Evolutionary conservation across 2,888 invertebrate genomes (phyloP).

Genomic region (Cataglyphis albicans): DNA sequence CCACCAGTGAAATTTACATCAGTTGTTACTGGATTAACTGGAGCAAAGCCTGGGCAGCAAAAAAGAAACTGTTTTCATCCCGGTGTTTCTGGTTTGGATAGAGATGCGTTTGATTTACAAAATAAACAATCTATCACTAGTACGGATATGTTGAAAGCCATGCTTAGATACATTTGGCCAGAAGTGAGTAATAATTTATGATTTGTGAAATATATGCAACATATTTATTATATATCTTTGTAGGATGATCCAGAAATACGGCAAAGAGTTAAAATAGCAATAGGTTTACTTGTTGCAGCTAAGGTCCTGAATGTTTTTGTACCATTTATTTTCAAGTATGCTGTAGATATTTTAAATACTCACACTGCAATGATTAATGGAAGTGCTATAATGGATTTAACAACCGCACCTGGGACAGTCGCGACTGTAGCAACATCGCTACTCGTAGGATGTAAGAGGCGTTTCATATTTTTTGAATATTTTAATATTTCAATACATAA

Average conservation of each 20-base stretch:
- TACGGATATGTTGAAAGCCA: conserved; percentile 93
- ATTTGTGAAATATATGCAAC: conserved; percentile 62
- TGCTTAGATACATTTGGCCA: conserved; percentile 98
- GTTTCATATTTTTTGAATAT: conserved; percentile 1
- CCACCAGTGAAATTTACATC: conserved; percentile 79
- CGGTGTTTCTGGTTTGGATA: conserved; percentile 91
- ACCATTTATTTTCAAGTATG: conserved; percentile 98
- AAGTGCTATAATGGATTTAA: conserved; percentile 90
- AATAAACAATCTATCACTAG: conserved; percentile 89
- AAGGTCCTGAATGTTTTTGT: conserved; percentile 96
- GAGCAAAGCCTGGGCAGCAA: conserved; percentile 86
- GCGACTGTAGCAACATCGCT: conserved; percentile 93
- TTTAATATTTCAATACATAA: background rate
- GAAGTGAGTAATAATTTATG: conserved; percentile 88
- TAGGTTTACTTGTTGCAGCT: conserved; percentile 92
- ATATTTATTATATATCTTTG: conserved; percentile 39
- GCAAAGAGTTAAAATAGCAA: conserved; percentile 93
- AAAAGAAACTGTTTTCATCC: conserved; percentile 96
- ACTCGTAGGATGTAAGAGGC: conserved; percentile 93
- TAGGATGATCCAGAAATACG: conserved; percentile 92
- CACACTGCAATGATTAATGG: conserved; percentile 86
- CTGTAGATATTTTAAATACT: conserved; percentile 94
- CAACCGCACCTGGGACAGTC: conserved; percentile 93
- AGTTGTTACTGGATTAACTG: conserved; percentile 81
- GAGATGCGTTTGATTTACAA: conserved; percentile 89